A percentile compares a stretch with the other conserved stretches of the same genome.
phyloP scores from a whole-genome alignment of 2,113 vertebrate genomes.

The Cyphomyrus plagiostoma region DNA sequence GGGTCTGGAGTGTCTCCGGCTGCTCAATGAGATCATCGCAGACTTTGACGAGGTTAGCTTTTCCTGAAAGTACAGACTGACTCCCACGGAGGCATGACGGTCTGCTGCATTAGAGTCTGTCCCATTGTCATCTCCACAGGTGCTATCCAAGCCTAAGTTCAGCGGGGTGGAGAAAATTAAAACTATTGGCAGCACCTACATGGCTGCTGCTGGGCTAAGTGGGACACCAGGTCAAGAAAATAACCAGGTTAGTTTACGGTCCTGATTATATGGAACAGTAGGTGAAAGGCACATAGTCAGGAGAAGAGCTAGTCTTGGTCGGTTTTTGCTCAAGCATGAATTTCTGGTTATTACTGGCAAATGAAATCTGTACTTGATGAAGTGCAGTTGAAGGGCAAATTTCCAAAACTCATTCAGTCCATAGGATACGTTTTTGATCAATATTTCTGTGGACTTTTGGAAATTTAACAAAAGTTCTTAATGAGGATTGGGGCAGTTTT shows the following conservation, averaged over 20 bases:
- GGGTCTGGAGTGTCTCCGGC: slow-evolving; percentile 88
- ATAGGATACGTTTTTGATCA: not conserved
- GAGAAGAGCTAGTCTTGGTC: not conserved
- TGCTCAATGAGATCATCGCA: slow-evolving; percentile 97
- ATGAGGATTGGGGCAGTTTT: not conserved
- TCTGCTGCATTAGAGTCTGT: not conserved
- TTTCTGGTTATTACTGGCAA: not conserved
- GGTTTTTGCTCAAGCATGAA: not conserved
- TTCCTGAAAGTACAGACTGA: not conserved
- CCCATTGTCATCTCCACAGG: slow-evolving; percentile 50
- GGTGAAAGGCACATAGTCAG: not conserved
- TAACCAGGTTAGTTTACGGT: slow-evolving; percentile 64
- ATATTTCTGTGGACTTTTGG: not conserved
- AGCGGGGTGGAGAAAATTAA: slow-evolving; percentile 98
- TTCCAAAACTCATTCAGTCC: not conserved
- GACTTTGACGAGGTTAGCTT: slow-evolving; percentile 87
- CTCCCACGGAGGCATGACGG: too few species aligned
- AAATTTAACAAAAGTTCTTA: not conserved
- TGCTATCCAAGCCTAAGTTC: slow-evolving; percentile 95
- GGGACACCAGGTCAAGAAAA: slow-evolving; percentile 50
- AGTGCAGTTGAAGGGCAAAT: not conserved
- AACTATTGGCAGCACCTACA: slow-evolving; percentile 97
- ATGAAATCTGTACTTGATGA: not conserved
- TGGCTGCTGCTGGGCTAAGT: slow-evolving; percentile 91
- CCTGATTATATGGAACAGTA: not conserved